Percentiles rank a stretch among this genome's conserved stretches.
phyloP scores from a whole-genome alignment of 2,113 vertebrate species.

The Marmota monax region DNA sequence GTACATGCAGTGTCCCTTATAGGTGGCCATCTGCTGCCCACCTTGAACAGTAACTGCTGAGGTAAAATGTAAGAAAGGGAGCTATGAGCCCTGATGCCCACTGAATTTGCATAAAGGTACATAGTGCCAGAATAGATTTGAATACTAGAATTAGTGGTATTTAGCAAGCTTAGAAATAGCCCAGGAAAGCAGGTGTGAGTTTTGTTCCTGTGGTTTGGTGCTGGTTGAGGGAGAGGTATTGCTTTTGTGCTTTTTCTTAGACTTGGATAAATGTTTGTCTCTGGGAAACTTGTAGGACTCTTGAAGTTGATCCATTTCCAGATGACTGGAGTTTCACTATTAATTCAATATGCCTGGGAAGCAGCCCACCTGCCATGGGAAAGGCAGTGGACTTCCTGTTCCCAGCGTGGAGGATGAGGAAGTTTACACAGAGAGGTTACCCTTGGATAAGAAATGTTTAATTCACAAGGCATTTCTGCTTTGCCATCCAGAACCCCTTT shows the following conservation, averaged over 20 bases:
- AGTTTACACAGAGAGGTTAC: neutral
- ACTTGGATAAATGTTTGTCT: neutral
- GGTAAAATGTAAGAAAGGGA: neutral
- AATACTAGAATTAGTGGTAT: fast-evolving
- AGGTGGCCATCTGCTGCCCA: neutral
- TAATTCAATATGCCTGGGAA: conserved; percentile 58
- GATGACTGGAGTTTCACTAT: neutral
- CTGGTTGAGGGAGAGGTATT: neutral
- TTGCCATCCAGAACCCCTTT: neutral
- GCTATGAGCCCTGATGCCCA: fast-evolving
- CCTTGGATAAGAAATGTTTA: neutral
- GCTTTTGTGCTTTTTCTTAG: conserved; percentile 33
- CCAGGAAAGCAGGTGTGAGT: neutral
- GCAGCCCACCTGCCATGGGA: conserved; percentile 55
- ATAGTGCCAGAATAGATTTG: neutral
- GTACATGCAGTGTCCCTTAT: no score
- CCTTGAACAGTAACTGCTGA: neutral
- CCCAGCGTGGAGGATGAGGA: neutral
- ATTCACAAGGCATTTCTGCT: neutral
- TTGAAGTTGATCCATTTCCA: conserved; percentile 1
- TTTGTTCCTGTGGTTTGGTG: neutral
- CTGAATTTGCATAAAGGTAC: neutral
- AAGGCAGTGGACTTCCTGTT: neutral
- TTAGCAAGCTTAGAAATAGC: no score
- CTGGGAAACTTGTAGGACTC: neutral